Conservation (phyloP, 2,888 invertebrate species). For the Lepidonotus clava region DNA sequence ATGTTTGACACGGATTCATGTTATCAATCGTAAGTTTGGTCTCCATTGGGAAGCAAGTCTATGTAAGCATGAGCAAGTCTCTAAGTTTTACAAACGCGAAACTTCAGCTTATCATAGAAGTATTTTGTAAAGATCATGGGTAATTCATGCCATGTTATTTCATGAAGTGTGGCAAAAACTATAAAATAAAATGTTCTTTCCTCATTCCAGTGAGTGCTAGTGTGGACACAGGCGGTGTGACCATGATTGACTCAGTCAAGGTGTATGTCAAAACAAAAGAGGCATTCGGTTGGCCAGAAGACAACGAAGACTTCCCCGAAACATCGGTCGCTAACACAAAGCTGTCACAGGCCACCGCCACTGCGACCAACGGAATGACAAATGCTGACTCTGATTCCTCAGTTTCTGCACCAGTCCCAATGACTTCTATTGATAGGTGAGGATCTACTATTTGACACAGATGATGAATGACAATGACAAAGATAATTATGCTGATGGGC, state of each 20-base stretch:
- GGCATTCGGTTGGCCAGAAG: slow-evolving; percentile 97
- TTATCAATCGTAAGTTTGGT: no score
- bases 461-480: no score
- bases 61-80: no score
- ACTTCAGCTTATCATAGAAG: no score
- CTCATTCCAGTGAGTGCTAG: slow-evolving; percentile 80
- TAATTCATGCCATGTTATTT: no score
- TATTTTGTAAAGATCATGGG: no score
- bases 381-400: slow-evolving; percentile 64
- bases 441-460: slow-evolving; percentile 21
- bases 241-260: slow-evolving; percentile 96
- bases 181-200: no score
- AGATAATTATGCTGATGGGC: no score
- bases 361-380: slow-evolving; percentile 58
- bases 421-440: slow-evolving; percentile 84
- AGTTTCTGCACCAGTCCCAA: slow-evolving; percentile 78
- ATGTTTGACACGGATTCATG: no score
- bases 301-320: slow-evolving; percentile 88
- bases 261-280: slow-evolving; percentile 97
- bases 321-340: slow-evolving; percentile 62
- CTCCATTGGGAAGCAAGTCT: no score
- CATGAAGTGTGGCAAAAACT: no score
- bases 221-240: slow-evolving; percentile 87
- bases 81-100: no score
- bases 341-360: slow-evolving; percentile 40